Evolutionary conservation across 2,113 vertebrate genomes (phyloP), one percentile per base, ranked within the genome.

Genomic region (Myodes glareolus): DNA sequence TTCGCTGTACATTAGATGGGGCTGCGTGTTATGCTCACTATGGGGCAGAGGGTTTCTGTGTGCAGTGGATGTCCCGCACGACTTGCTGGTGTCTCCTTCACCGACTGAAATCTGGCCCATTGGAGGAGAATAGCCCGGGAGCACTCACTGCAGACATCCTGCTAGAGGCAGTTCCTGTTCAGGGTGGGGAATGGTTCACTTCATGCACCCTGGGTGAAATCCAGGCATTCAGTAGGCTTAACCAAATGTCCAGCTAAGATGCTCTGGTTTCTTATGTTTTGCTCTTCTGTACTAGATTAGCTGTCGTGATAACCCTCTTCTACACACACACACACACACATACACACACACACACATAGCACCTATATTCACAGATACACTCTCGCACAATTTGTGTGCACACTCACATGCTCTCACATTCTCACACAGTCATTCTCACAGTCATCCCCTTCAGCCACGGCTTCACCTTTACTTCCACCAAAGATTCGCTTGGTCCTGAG

Each of bases 391-490:
- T 68, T 76, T 63, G 81, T 19, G 25, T 14, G 52, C 42, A 42
- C 52, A 67, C 42, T 27, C 68, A 27, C 47, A 11, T n/a, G 50
- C 23, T 29, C 67, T 25, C 67, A 88, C 67, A 39, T 50, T 16
- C n/a, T 80, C 72, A 75, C 55, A 16, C 33, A 52, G 7, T 17
- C 85, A 52, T 9, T 45, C 63, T 47, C 31, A 5, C 2, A 19
- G 17, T 67, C 61, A 27, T 36, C 52, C 11, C 29, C 39, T 31
- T 88, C 75, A 72, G 42, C 45, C 27, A 16, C 5, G 1, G 75
- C 61, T 85, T 36, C n/a, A 21, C 14, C 68, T 94, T 91, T 97
- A 21, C 47, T 75, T 95, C 85, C 85, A 80, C 58, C 90, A 36
- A 93, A 77, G 52, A 91, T 61, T 58, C 5, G 29, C 39, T 96